Evolutionary conservation across 2,888 invertebrate genomes (phyloP), one percentile per base, ranked within the genome.

Genomic region (Zygaena filipendulae): DNA sequence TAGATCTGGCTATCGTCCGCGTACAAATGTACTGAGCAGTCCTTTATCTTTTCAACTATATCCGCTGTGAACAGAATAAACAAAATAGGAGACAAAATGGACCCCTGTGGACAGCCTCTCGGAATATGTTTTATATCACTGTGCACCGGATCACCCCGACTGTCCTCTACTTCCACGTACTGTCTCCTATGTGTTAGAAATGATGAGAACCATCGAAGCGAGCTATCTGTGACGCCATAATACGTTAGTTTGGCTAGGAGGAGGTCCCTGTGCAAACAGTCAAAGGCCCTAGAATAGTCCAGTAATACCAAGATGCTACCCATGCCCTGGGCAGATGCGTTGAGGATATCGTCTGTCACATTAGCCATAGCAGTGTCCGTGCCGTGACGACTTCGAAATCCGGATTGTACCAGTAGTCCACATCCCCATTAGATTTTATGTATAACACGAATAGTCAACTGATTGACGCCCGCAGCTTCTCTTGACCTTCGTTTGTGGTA

Each of bases 321-420:
- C 21, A 11, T 20, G 7, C 27, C 29, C 3, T 7, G 3, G 10
- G 33, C 33, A 3, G 28, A 23, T 2, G 29, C 31, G 1, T 21
- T 10, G 1, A 31, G 9, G 3, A 33, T 24, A n/a, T 33, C 25
- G 11, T 36, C 36, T 4, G 21, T 21, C 3, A 31, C 33, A 1
- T 36, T 14, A 3, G 20, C 6, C 2, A 36, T 24, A 3, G 36
- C 33, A 1, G 33, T 33, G 2, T 18, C 21, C 2, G 33, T 36
- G 10, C 33, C 19, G n/a, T 22, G 21, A 9, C 25, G 21, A 11
- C 13, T 18, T 8, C 33, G 23, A 9, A 31, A 36, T 3, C 37
- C 37, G 1, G 37, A 37, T n/a, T 37, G 37, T 4, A 23, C 6
- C 2, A 8, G 3, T 1, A 33, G 37, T n/a, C n/a, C n/a, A n/a